These are phyloP conservation scores for Helicolenus hilgendorfi DNA, from an alignment of 2,797 vertebrate genomes.

Conservation along the genomic window DNA sequence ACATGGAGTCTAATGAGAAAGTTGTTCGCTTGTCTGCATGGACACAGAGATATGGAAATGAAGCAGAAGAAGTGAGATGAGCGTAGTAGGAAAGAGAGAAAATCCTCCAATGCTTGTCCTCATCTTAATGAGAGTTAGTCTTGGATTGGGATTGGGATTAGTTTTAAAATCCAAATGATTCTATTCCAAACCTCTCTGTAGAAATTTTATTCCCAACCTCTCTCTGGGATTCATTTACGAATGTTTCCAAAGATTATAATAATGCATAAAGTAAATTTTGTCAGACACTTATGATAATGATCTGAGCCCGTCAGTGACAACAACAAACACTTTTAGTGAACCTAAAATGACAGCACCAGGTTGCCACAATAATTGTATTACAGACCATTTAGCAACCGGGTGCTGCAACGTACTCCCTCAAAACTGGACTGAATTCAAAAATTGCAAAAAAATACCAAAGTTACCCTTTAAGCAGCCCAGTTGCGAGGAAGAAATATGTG, in stretches of 20 bases:
- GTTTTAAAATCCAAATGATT: background rate
- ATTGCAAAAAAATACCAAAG: no score
- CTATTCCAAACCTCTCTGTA: background rate
- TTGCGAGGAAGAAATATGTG: no score
- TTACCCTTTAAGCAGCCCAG: no score
- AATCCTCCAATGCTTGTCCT: constrained; percentile 2
- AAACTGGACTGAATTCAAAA: no score
- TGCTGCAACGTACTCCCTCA: no score
- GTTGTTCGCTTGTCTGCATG: background rate
- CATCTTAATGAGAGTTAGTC: constrained; percentile 1
- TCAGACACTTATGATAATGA: no score
- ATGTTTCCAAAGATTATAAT: background rate
- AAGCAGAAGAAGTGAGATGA: constrained; percentile 1
- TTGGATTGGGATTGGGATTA: background rate
- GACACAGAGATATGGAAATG: constrained; percentile 23
- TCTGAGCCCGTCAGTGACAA: no score
- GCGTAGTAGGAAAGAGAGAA: background rate
- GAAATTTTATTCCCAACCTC: background rate
- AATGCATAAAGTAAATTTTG: no score
- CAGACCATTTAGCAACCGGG: no score
- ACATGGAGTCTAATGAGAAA: constrained; percentile 33
- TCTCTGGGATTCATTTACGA: background rate
- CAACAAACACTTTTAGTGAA: no score
- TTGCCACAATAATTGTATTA: no score
- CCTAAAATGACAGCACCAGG: no score